Evolutionary conservation across 2,113 vertebrate species (phyloP), one percentile per base, ranked within the genome.

Genomic region (Australoheros scitulus): DNA sequence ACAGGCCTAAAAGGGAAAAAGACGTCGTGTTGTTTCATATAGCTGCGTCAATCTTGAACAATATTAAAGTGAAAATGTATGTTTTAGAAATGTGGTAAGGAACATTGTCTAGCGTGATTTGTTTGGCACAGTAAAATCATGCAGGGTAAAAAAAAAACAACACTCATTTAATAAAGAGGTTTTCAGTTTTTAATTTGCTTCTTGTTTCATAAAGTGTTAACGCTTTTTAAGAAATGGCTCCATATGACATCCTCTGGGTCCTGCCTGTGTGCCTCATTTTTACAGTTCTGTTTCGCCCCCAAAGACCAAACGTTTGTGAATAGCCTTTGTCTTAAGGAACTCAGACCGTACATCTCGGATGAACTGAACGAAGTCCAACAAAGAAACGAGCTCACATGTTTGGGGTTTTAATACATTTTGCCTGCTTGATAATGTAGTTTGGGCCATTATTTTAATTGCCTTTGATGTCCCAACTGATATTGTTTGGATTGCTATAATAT

Each of bases 271-370:
- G 78, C 47, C 72, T 52, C 17, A 76, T 81, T 78, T 79, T 72
- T 24, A 63, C 18, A 61, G n/a, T 34, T 47, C 65, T 3, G 8
- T 22, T 61, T 64, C 14, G 72, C 59, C 17, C 17, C 65, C 52
- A 87, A 83, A 41, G 76, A 83, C 76, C 72, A 77, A 82, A 75
- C 59, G 56, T 70, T 41, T 79, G 50, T 87, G 84, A 86, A 84
- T 61, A 80, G 47, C 18, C 15, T 3, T 77, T 55, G 18, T 20
- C 36, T 72, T 29, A 24, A 36, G 36, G 68, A n/a, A 55, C 84
- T 76, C 9, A 77, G 17, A 29, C 20, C 43, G 6, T 56, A 24
- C 43, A 20, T 60, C 41, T 72, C 14, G 9, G 32, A 78, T 22
- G n/a, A 79, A 58, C 22, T 56, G 22, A 74, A 81, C 61, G 79